phyloP scores from a whole-genome alignment of 2,888 invertebrate genomes.

The Brachyopa scutellaris region DNA sequence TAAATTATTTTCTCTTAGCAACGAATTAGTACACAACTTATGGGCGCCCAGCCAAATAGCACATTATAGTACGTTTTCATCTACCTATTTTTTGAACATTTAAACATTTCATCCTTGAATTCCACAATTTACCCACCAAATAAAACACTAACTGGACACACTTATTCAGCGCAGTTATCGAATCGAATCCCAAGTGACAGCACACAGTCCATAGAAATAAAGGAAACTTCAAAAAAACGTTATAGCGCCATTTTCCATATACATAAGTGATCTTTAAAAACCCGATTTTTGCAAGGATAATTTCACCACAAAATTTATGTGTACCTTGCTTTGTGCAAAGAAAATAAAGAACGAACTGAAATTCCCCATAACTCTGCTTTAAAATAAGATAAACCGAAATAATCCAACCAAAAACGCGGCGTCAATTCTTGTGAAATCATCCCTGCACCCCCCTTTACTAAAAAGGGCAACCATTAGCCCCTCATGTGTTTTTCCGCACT shows the following conservation, averaged over 20 bases:
- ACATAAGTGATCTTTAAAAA: slow-evolving; percentile 46
- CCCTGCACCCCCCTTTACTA: not conserved
- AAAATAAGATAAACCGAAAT: not conserved
- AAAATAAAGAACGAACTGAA: not conserved
- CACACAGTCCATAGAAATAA: slow-evolving; percentile 44
- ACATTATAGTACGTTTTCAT: too few species aligned
- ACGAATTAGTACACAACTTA: too few species aligned
- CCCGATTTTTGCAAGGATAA: slow-evolving; percentile 28
- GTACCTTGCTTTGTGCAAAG: not conserved
- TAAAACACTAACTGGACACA: not conserved
- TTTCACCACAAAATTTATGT: slow-evolving; percentile 4
- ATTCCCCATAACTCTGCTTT: not conserved
- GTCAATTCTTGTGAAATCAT: slow-evolving; percentile 8
- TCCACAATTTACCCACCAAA: too few species aligned
- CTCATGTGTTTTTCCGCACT: slow-evolving; percentile 39
- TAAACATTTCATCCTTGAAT: too few species aligned
- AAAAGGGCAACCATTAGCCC: not conserved
- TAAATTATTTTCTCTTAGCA: too few species aligned
- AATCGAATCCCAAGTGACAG: slow-evolving; percentile 35
- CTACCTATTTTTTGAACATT: too few species aligned
- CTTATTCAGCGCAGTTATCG: slow-evolving; percentile 43
- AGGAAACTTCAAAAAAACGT: slow-evolving; percentile 53
- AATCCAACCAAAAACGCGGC: not conserved
- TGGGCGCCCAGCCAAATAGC: too few species aligned
- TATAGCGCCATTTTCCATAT: slow-evolving; percentile 72